phyloP scores from a whole-genome alignment of 2,797 vertebrate genomes.

The Zalophus californianus region DNA sequence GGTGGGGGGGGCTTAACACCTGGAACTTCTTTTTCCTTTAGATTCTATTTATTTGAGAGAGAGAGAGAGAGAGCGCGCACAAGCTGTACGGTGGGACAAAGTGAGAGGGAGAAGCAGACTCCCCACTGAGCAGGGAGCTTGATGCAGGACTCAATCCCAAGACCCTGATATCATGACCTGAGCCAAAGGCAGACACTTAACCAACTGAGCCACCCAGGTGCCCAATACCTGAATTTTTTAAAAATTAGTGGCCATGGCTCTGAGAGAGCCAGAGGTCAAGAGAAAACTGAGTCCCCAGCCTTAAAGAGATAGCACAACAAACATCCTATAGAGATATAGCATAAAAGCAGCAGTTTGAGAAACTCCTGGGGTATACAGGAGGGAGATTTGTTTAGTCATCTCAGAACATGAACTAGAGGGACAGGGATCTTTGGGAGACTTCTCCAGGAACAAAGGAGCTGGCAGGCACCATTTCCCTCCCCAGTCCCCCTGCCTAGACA shows the following conservation, averaged over 20 bases:
- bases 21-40: not conserved
- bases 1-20: not conserved
- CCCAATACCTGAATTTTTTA: not conserved
- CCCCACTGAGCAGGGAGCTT: not conserved
- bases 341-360: not conserved
- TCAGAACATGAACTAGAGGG: not conserved
- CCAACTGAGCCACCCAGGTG: not conserved
- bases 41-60: too few species aligned
- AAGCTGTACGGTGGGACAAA: too few species aligned
- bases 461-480: not conserved
- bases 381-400: not conserved
- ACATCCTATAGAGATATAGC: not conserved
- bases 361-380: not conserved
- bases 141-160: not conserved
- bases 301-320: not conserved
- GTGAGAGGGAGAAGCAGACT: too few species aligned
- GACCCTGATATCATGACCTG: not conserved
- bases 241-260: not conserved
- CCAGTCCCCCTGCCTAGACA: not conserved
- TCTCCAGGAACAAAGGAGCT: not conserved
- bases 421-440: not conserved
- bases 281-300: not conserved
- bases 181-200: not conserved
- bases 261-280: not conserved
- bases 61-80: too few species aligned